phyloP scores from a whole-genome alignment of 1,140 invertebrate species.

The Druon quercuslanigerum region DNA sequence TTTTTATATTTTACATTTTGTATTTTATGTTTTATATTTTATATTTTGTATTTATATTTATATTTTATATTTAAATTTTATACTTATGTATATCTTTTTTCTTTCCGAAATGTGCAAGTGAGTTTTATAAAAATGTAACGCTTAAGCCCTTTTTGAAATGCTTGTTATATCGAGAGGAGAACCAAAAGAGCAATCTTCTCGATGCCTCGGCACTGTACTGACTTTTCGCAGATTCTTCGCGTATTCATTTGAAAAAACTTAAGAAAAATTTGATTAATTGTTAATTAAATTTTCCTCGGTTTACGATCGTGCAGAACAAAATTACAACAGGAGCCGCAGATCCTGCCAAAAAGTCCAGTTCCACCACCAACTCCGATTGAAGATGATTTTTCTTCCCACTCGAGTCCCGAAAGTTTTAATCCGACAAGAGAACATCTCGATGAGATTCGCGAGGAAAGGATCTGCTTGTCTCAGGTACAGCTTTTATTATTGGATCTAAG shows the following conservation, averaged over 20 bases:
- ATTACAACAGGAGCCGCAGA: constrained; percentile 52
- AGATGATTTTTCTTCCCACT: constrained; percentile 53
- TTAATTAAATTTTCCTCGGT: constrained; percentile 1
- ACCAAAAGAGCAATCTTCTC: neutral
- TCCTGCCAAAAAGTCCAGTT: constrained; percentile 71
- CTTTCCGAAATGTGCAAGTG: too few relatives aligned
- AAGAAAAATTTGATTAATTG: constrained; percentile 8
- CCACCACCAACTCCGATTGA: constrained; percentile 58
- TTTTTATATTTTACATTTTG: neutral
- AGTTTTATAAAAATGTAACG: too few relatives aligned
- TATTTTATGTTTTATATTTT: too few relatives aligned
- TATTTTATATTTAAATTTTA: too few relatives aligned
- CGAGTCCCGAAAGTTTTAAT: constrained; percentile 55
- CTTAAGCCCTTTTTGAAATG: constrained; percentile 23
- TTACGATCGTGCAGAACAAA: constrained; percentile 55
- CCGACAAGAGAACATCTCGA: constrained; percentile 67
- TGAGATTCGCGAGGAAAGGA: constrained; percentile 70
- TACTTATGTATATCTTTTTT: too few relatives aligned
- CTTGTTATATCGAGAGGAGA: constrained; percentile 4
- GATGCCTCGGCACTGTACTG: constrained; percentile 8
- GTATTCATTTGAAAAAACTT: constrained; percentile 3
- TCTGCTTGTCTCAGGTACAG: constrained; percentile 71
- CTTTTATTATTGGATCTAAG: neutral
- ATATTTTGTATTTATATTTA: too few relatives aligned
- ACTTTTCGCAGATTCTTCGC: constrained; percentile 23